Evolutionary conservation across 2,113 vertebrate genomes (phyloP), one percentile per base, ranked within the genome.

Genomic region (Noctilio leporinus): DNA sequence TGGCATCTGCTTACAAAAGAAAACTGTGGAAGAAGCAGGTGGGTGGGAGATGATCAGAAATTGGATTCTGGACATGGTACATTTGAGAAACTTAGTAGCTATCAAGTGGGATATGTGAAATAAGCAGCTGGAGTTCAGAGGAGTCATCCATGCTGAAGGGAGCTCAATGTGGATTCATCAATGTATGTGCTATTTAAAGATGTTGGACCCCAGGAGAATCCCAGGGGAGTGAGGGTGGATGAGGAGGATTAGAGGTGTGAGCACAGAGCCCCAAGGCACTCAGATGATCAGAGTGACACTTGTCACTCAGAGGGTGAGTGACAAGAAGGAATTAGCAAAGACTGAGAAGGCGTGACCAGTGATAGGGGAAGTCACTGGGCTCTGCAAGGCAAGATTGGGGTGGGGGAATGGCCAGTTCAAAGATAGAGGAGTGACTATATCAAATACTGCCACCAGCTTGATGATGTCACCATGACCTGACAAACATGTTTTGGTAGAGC

Each of bases 41-140:
- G 38, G 9, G 55, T 35, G 12, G 26, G 26, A 30, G 10, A 64
- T 80, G 69, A 53, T 62, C 11, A 64, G 81, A 55, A 72, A 15
- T 17, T 82, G 24, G 59, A 78, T 80, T 82, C 62, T 64, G 80
- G 87, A 64, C 26, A 14, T 19, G 59, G 47, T 33, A 7, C 65
- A 14, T 84, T 45, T 33, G 65, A 65, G 69, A 83, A 30, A 40
- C 81, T 57, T 78, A 82, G 67, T 35, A 49, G 35, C 11, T 80
- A 10, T 85, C 47, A 26, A 51, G 16, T 30, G 30, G 57, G 59
- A 76, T 43, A 26, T 26, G 14, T 70, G 40, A 73, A 43, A 5
- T 15, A 24, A 65, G 73, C 28, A 45, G 67, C 72, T 85, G 47
- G 86, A 70, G 59, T 70, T 90, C 73, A 67, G 69, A 81, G 85